phyloP scores from a whole-genome alignment of 2,113 vertebrate species.

The Noctilio leporinus region DNA sequence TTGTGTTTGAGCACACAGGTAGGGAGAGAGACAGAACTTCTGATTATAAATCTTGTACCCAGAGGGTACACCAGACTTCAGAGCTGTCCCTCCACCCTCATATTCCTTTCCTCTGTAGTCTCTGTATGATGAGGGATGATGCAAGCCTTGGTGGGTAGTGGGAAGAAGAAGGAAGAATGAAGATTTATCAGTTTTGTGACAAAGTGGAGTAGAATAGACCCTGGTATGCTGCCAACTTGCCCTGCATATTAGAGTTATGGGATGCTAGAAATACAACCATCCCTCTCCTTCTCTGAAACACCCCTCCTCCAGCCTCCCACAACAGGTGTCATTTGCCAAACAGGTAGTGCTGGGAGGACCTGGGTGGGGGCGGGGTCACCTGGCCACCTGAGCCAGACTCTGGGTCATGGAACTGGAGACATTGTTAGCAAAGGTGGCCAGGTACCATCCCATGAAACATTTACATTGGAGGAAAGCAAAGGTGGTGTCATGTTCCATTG shows the following conservation, averaged over 20 bases:
- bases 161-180: not conserved
- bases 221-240: not conserved
- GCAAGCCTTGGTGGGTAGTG: not conserved
- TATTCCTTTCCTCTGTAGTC: not conserved
- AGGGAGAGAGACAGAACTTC: not conserved
- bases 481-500: not conserved
- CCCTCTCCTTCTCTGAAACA: not conserved
- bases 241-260: too few species aligned
- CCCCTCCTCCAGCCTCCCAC: not conserved
- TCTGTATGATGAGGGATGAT: not conserved
- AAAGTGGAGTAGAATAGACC: not conserved
- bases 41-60: not conserved
- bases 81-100: not conserved
- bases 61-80: not conserved
- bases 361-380: not conserved
- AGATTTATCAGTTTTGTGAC: not conserved
- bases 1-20: not conserved
- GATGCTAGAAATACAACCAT: not conserved
- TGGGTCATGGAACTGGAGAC: not conserved
- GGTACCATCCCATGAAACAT: constrained; percentile 68
- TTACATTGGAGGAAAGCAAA: not conserved
- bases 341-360: not conserved
- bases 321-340: not conserved
- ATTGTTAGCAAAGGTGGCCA: constrained; percentile 49
- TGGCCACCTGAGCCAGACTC: not conserved